These are phyloP conservation scores for Rhinichthys osculus DNA, from an alignment of 2,797 vertebrate genomes.

Conservation along the genomic window DNA sequence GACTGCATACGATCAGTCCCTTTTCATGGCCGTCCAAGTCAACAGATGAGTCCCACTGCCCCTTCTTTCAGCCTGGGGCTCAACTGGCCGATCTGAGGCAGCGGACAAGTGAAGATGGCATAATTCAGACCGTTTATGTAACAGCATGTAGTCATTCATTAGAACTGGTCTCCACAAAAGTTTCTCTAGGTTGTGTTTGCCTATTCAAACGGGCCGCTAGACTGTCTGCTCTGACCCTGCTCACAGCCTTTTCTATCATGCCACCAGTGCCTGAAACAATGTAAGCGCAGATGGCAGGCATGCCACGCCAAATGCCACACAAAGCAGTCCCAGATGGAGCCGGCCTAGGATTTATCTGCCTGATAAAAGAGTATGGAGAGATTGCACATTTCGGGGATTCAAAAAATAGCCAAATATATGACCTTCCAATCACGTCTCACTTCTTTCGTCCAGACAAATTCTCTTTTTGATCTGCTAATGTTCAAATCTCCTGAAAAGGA, in stretches of 20 bases:
- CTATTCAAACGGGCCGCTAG: conserved; percentile 24
- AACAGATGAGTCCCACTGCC: conserved; percentile 30
- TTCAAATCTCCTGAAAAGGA: conserved; percentile 33
- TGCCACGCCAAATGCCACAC: conserved; percentile 68
- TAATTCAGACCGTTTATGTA: conserved; percentile 49
- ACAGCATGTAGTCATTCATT: conserved; percentile 7
- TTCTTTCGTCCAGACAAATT: conserved; percentile 17
- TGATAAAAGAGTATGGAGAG: conserved; percentile 40
- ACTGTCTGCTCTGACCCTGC: conserved; percentile 37
- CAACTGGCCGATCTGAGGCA: conserved; percentile 12
- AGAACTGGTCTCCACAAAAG: not conserved
- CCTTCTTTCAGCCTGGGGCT: conserved; percentile 4
- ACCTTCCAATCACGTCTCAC: not conserved
- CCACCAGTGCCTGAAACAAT: conserved; percentile 58
- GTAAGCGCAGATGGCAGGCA: conserved; percentile 54
- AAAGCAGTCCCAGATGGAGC: conserved; percentile 73
- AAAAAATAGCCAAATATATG: conserved; percentile 32
- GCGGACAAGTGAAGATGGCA: conserved; percentile 17
- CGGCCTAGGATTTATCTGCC: conserved; percentile 57
- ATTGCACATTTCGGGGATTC: conserved; percentile 15
- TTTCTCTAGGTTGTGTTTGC: conserved; percentile 45
- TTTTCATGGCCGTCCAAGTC: conserved; percentile 39
- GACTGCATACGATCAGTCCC: conserved; percentile 47
- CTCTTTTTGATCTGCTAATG: conserved; percentile 27
- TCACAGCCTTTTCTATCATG: conserved; percentile 43